Base-by-base conservation (phyloP, 2,797 vertebrate species). In the Acipenser ruthenus region DNA sequence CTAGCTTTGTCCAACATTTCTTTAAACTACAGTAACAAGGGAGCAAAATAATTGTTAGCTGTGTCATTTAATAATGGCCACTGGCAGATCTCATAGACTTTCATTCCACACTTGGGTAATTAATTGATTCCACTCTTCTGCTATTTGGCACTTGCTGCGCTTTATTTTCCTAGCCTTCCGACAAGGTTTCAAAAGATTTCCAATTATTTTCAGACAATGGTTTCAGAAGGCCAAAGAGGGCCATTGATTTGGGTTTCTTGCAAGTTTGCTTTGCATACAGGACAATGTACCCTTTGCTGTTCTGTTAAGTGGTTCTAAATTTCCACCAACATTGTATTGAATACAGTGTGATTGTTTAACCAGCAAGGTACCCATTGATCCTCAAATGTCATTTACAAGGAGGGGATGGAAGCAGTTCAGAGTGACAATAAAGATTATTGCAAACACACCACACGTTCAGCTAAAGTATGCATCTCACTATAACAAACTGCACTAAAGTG, bases 301-400 rank as follows among this genome's bases (percentile, higher is more conserved):
- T 76, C 79, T 72, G 75, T 86, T 80, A 75, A 83, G 75, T 77
- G 72, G 81, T 85, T 80, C 78, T 82, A 83, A 79, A 80, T 82
- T 79, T 81, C 84, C 85, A 84, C 84, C 75, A 74, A 75, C 77
- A 69, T 23, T 59, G 77, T 79, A 84, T 81, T 78, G 81, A 83
- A 79, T 75, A 78, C 71, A 51, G 53, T 71, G 75, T 83, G 82
- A 84, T 84, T 85, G 80, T 80, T 83, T 86, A 78, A 82, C 76
- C 69, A 75, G 71, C 72, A 72, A 79, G 77, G 69, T 73, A 77
- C 72, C 70, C 78, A 82, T 78, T 75, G 83, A 83, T 77, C 73
- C 69, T 67, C 63, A 71, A 65, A 75, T 75, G 69, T 76, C 68
- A 68, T 80, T 80, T 62, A 69, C 75, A 76, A 81, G 70, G 63